Percentiles rank a stretch among this genome's conserved stretches.
phyloP scores from a whole-genome alignment of 2,888 invertebrate genomes.

The Synanthedon andrenaeformis region DNA sequence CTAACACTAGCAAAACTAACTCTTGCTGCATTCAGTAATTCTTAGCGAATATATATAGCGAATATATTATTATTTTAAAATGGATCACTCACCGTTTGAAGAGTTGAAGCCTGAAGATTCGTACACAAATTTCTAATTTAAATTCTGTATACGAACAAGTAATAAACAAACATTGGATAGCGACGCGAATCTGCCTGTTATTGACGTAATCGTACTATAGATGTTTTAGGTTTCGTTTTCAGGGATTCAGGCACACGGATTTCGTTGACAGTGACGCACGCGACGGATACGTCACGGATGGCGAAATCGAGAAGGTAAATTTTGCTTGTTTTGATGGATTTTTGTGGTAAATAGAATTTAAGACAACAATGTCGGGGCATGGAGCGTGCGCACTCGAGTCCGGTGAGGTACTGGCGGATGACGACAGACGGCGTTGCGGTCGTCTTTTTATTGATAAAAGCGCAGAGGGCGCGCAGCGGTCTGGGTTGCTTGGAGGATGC shows the following conservation, averaged over 20 bases:
- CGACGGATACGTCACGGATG: conserved; percentile 15
- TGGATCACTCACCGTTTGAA: conserved; percentile 40
- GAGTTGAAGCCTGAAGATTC: conserved; percentile 19
- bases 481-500: conserved; percentile 11
- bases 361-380: conserved; percentile 39
- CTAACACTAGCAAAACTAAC: conserved; percentile 43
- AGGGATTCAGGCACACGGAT: conserved; percentile 15
- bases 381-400: conserved; percentile 60
- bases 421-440: conserved; percentile 42
- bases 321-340: conserved; percentile 35
- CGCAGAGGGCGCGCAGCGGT: conserved; percentile 43
- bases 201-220: conserved; percentile 31
- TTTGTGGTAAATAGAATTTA: conserved; percentile 38
- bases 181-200: conserved; percentile 21
- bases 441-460: conserved; percentile 55
- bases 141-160: conserved; percentile 16
- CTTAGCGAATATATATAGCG: conserved; percentile 20
- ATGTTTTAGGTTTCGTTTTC: conserved; percentile 26
- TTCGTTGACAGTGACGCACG: conserved; percentile 4
- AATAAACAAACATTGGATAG: conserved; percentile 34
- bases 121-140: conserved; percentile 19
- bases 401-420: conserved; percentile 38
- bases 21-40: conserved; percentile 29
- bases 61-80: conserved; percentile 18
- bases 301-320: conserved; percentile 16